Conservation (phyloP, 2,888 invertebrate species). For the Automeris io region DNA sequence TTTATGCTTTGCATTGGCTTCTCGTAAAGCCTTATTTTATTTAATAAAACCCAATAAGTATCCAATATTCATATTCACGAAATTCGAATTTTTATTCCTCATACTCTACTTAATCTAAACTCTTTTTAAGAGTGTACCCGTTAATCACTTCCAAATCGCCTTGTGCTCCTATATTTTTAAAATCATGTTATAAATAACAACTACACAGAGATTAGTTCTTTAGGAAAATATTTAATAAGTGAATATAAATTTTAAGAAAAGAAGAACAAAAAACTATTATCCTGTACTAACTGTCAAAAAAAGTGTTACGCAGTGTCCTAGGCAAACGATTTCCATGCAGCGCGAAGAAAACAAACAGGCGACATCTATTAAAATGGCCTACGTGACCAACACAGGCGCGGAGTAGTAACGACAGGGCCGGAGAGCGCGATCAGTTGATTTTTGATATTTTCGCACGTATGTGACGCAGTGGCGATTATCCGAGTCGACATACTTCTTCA, state of each 20-base stretch:
- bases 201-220: too few relatives aligned
- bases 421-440: not conserved
- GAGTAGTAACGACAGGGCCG: not conserved
- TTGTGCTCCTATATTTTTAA: slow-evolving; percentile 24
- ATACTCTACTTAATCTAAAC: slow-evolving; percentile 35
- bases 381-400: not conserved
- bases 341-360: not conserved
- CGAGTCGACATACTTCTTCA: too few relatives aligned
- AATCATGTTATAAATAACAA: too few relatives aligned
- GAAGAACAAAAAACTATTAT: not conserved
- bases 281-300: too few relatives aligned
- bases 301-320: too few relatives aligned
- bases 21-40: slow-evolving; percentile 1
- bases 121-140: slow-evolving; percentile 49
- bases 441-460: not conserved
- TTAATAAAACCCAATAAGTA: slow-evolving; percentile 9
- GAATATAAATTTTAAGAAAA: not conserved
- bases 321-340: not conserved
- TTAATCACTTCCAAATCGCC: slow-evolving; percentile 47
- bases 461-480: not conserved
- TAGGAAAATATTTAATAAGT: too few relatives aligned
- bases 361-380: not conserved
- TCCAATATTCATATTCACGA: slow-evolving; percentile 14
- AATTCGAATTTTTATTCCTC: slow-evolving; percentile 22
- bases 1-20: slow-evolving; percentile 26